A percentile compares a stretch with the other conserved stretches of the same genome.
These are phyloP conservation scores for Euzetes globulus DNA, from an alignment of 2,888 invertebrate genomes.

Conservation along the genomic window DNA sequence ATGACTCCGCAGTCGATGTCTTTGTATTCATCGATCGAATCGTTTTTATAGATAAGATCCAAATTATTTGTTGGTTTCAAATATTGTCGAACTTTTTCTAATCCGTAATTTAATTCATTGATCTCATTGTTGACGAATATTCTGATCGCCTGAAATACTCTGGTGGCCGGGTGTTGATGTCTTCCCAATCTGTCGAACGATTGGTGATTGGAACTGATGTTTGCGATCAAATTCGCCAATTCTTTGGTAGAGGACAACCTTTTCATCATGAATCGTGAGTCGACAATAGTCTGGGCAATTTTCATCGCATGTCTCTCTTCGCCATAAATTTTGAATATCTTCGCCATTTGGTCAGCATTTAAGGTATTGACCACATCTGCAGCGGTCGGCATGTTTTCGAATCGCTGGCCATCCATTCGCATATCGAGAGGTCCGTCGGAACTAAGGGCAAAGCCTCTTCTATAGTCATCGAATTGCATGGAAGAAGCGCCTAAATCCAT, in stretches of 20 bases:
- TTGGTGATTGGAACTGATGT: not conserved
- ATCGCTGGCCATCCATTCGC: conserved; percentile 75
- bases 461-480: conserved; percentile 78
- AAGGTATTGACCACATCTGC: conserved; percentile 74
- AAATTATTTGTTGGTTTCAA: conserved; percentile 53
- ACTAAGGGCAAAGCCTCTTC: conserved; percentile 76
- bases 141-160: conserved; percentile 77
- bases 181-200: conserved; percentile 63
- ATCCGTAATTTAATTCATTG: conserved; percentile 84
- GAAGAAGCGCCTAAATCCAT: conserved; percentile 93
- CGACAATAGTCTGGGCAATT: conserved; percentile 77
- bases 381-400: conserved; percentile 66
- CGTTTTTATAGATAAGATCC: not conserved
- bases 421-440: conserved; percentile 84
- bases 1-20: conserved; percentile 56
- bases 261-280: conserved; percentile 67
- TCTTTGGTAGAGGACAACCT: conserved; percentile 73
- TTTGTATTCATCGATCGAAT: not conserved
- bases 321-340: conserved; percentile 82
- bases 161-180: conserved; percentile 73
- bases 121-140: conserved; percentile 95
- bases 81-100: conserved; percentile 65
- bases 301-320: conserved; percentile 78
- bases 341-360: conserved; percentile 66
- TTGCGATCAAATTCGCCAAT: conserved; percentile 48